Evolutionary conservation across 2,888 invertebrate species (phyloP), one percentile per base, ranked within the genome.

Genomic region (Ariolimax columbianus): DNA sequence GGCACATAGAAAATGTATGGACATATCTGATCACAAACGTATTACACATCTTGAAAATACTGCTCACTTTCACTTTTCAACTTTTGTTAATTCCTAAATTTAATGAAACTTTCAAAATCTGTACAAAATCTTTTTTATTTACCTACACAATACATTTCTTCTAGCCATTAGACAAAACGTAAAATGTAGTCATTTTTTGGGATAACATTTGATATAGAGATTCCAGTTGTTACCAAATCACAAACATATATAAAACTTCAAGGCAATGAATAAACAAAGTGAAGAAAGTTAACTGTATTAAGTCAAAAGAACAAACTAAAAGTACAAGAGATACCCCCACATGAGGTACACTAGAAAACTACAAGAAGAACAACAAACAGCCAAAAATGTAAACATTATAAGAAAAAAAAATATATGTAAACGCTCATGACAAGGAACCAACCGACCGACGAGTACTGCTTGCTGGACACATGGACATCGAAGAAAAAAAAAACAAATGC

Each of bases 401-500:
- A n/a, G 19, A 0, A 43, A 72, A 73, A 72, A 73, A 83, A 59
- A 73, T 47, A 81, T 40, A 26, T 38, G 4, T 26, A 63, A 84
- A 79, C 59, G 55, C 43, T 73, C 36, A 83, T 40, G 81, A 82
- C 77, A 77, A 77, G 47, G 33, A 77, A 77, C 73, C 81, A 77
- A 85, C 82, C 40, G 85, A 85, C 81, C 81, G 79, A 80, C 79
- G 85, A 77, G 85, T 77, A 85, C 85, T 82, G 77, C 82, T 82
- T 85, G 77, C 85, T 77, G 73, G 85, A 85, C 85, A 85, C 77
- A 82, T 82, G 85, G 81, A 85, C 85, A 85, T 47, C 77, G 82
- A 81, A 85, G 84, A 80, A 84, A 81, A 81, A 85, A 85, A 85
- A 85, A 82, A 82, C 82, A 85, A 85, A 75, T 66, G 63, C 73